Base-by-base conservation (phyloP, 2,797 vertebrate genomes). In the Eulemur coronatus region DNA sequence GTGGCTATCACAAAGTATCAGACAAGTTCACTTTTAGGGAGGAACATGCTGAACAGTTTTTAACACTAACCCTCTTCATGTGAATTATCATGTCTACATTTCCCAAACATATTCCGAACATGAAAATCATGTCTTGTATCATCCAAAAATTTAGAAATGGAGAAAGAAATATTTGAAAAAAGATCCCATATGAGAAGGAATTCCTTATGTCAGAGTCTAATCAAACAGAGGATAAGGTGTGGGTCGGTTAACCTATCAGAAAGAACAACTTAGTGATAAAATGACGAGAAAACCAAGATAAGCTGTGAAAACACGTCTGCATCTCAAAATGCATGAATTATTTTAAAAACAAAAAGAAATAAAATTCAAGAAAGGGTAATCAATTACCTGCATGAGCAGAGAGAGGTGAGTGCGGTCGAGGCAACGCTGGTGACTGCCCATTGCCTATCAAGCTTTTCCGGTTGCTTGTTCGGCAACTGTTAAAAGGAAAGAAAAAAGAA, bases 401-500 rank as follows among this genome's bases (percentile, higher is more conserved):
- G 78, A 99, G 99, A 0, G 99, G 99, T 0, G 99, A 99, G 97
- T 99, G 99, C 72, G 99, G 99, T 65, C 99, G 99, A 65, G 99
- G 99, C 98, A 99, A 98, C 50, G 99, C 99, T 94, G 99, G 97
- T 65, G 99, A 99, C 97, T 99, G 99, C 70, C 99, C 99, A 98
- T 99, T 99, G 98, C 99, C 99, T 96, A 99, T 99, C 98, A 99
- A 98, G 98, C 99, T 99, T 97, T 99, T 99, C 98, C 99, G 99
- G 99, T 99, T 99, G 98, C 99, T 99, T 13, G 99, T 99, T 98
- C 99, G 99, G 98, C 99, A 99, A 98, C 99, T 99, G 98, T 61
- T 67, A 97, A 98, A 98, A 95, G 93, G 98, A 96, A 99, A 59
- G 96, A 35, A 98, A 94, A 96, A 93, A 33, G 2, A 3, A 20